Evolutionary conservation across 2,113 vertebrate genomes (phyloP).

Genomic region (Clarias magur): DNA sequence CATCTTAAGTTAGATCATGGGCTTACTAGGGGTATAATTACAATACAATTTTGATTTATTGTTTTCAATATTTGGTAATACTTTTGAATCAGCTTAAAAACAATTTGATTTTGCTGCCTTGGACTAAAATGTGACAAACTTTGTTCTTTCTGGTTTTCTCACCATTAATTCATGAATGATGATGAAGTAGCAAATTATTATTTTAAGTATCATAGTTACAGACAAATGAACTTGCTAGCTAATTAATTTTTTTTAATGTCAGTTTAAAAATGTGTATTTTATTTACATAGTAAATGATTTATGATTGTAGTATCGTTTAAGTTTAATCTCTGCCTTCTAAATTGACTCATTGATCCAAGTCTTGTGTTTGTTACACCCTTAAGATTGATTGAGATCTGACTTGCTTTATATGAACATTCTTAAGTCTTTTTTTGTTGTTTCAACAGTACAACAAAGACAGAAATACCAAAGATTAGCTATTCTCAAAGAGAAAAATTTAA

Average conservation of each 20-base stretch:
- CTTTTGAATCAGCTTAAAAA: background rate
- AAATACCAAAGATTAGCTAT: background rate
- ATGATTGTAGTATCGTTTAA: background rate
- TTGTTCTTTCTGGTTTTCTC: background rate
- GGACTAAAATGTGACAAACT: background rate
- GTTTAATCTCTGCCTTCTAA: background rate
- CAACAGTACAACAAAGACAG: background rate
- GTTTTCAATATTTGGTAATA: background rate
- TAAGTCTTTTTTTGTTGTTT: background rate
- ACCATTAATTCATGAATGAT: background rate
- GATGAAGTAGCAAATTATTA: background rate
- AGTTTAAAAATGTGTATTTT: background rate
- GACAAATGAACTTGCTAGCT: background rate
- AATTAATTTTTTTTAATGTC: background rate
- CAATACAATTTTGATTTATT: background rate
- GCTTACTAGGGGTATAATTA: background rate
- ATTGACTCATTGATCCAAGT: background rate
- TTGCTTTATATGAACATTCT: background rate
- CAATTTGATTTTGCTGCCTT: background rate
- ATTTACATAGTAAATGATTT: background rate
- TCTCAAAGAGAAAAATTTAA: background rate
- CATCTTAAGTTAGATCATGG: background rate
- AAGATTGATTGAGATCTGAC: background rate
- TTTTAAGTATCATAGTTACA: background rate
- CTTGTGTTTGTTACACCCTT: background rate